Base-by-base conservation (phyloP, 2,797 vertebrate genomes). In the Odontamblyopus rebecca region DNA sequence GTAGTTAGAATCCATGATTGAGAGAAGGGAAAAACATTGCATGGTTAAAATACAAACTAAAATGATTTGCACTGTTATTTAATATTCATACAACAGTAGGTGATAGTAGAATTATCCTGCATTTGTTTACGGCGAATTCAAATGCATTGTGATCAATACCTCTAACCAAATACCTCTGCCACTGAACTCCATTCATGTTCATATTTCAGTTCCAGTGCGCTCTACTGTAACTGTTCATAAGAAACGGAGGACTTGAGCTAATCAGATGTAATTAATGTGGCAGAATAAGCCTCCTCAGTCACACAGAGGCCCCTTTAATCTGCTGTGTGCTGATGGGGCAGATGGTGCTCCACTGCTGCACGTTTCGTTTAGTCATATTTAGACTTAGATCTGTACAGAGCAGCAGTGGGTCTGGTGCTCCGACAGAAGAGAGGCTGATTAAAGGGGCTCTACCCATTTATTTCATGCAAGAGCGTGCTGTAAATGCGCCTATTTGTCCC, bases 321-420 rank as follows among this genome's bases (percentile, higher is more conserved):
- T 89, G 80, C 78, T 79, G 82, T 62, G 80, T 89, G 88, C 91
- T 89, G 86, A 84, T 91, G 85, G 86, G 89, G 90, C 92, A 94
- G 91, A 93, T 93, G 91, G 93, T 80, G 84, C 67, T 75, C 69
- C 62, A 64, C 29, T 44, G 56, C 32, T 44, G 56, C 74, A 72
- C 61, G 67, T 32, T 83, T 67, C 67, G 74, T 79, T 81, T 77
- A 81, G 85, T 73, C 54, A 83, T 53, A 26, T 59, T 74, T 67
- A 32, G 48, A 32, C 27, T 15, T 3, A 32, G 54, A 54, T 23
- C 53, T 3, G 48, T 38, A 38, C 11, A 13, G 41, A 44, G 41
- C 50, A 19, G 18, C 53, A 8, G 19, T 23, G n/a, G 53, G 6
- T 23, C 19, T 56, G 2, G 53, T 4, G 1, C 54, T 53, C 16